Percentiles rank a stretch among this genome's conserved stretches.
These are phyloP conservation scores for Alligator sinensis DNA, from an alignment of 2,113 vertebrate species.

Conservation along the genomic window DNA sequence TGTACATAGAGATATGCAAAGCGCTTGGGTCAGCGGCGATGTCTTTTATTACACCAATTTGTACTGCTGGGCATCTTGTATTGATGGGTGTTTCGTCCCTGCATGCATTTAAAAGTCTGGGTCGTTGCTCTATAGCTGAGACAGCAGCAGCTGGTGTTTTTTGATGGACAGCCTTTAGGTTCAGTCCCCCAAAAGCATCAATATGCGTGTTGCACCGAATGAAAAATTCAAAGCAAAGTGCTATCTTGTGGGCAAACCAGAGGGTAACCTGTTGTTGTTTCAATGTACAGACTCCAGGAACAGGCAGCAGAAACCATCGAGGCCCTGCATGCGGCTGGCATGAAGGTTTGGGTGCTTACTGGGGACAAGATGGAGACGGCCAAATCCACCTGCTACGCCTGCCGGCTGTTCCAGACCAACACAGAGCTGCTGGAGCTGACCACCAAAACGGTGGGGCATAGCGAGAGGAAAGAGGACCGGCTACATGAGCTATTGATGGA, in stretches of 20 bases:
- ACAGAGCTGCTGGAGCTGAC: slow-evolving; percentile 95
- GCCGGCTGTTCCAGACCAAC: slow-evolving; percentile 91
- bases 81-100: too few species aligned
- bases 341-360: slow-evolving; percentile 97
- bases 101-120: too few species aligned
- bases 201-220: too few species aligned
- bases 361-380: slow-evolving; percentile 99
- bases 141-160: neutral
- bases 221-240: too few species aligned
- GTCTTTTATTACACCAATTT: too few species aligned
- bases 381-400: slow-evolving; percentile 96
- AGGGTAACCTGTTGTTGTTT: neutral
- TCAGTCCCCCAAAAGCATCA: too few species aligned
- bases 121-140: neutral
- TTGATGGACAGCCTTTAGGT: too few species aligned
- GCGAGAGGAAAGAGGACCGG: slow-evolving; percentile 83
- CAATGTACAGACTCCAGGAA: slow-evolving; percentile 89
- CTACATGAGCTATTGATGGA: slow-evolving; percentile 91
- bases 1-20: too few species aligned
- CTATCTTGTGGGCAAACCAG: too few species aligned
- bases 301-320: slow-evolving; percentile 95
- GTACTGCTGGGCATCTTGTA: too few species aligned
- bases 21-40: too few species aligned
- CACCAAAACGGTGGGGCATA: slow-evolving; percentile 83
- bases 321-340: slow-evolving; percentile 92